Conservation (phyloP, 2,888 invertebrate species). For the Synergus laeviventris region DNA sequence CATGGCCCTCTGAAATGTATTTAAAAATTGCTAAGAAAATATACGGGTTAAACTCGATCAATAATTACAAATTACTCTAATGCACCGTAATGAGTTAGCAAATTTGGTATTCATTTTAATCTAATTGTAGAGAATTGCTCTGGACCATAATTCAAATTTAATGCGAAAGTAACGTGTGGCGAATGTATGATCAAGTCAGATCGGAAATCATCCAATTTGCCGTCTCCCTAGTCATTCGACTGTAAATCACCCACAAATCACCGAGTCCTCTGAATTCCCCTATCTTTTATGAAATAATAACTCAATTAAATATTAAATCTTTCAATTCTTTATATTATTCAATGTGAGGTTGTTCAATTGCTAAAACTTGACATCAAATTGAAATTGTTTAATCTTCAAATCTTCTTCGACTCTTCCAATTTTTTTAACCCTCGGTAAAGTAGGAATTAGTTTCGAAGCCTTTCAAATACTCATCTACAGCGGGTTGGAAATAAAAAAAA, state of each 20-base stretch:
- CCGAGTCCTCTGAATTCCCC: not conserved
- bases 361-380: not conserved
- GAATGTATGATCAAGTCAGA: slow-evolving; percentile 30
- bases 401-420: no score
- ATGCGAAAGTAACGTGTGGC: slow-evolving; percentile 21
- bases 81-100: slow-evolving; percentile 6
- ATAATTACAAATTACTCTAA: slow-evolving; percentile 5
- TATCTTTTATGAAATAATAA: not conserved
- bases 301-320: slow-evolving; percentile 13
- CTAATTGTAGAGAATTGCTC: not conserved
- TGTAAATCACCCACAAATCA: not conserved
- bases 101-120: slow-evolving; percentile 1
- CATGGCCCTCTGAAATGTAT: not conserved
- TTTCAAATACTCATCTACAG: no score
- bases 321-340: no score
- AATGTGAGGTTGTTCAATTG: not conserved
- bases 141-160: slow-evolving; percentile 12
- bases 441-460: no score
- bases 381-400: no score
- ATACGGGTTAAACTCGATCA: slow-evolving; percentile 1
- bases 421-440: no score
- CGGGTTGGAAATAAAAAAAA: no score
- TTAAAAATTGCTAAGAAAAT: slow-evolving; percentile 25
- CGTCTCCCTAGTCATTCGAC: not conserved
- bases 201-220: slow-evolving; percentile 29